Evolutionary conservation across 2,113 vertebrate species (phyloP).

Genomic region (Hucho hucho): DNA sequence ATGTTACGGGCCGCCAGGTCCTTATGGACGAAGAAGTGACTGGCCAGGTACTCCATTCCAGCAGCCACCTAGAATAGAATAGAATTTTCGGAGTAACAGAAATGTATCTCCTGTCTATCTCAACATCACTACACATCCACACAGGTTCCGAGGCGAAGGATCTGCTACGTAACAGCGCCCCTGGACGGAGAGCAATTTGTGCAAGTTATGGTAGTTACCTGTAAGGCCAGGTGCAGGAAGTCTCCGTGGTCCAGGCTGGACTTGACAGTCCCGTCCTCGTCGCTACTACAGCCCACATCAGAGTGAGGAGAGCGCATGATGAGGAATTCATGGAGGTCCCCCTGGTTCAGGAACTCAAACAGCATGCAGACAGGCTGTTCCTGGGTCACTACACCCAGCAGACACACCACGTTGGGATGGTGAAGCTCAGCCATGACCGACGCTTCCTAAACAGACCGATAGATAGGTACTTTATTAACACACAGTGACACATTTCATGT

Average conservation of each 20-base stretch:
- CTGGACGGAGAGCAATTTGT: conserved; percentile 1
- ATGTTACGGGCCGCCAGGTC: conserved; percentile 95
- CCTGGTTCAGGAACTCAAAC: conserved; percentile 92
- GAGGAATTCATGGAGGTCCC: conserved; percentile 97
- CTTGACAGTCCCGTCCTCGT: conserved; percentile 94
- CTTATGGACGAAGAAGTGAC: conserved; percentile 93
- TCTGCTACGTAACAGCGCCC: no score
- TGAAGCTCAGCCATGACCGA: conserved; percentile 89
- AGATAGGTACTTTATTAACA: no score
- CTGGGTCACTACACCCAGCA: conserved; percentile 92
- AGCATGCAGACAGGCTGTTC: conserved; percentile 95
- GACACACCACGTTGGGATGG: conserved; percentile 92
- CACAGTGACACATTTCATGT: no score
- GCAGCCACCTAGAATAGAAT: conserved; percentile 75
- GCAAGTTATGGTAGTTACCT: conserved; percentile 74
- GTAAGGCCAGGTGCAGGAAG: conserved; percentile 91
- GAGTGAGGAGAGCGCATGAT: conserved; percentile 97
- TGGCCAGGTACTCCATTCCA: conserved; percentile 95
- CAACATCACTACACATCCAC: no score
- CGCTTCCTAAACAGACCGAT: conserved; percentile 72
- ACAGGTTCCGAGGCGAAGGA: no score
- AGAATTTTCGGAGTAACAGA: no score
- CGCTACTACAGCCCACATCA: conserved; percentile 95
- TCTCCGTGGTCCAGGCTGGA: conserved; percentile 95
- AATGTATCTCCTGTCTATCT: no score